Base-by-base conservation (phyloP, 2,888 invertebrate species). In the Hypomecis atomaria region DNA sequence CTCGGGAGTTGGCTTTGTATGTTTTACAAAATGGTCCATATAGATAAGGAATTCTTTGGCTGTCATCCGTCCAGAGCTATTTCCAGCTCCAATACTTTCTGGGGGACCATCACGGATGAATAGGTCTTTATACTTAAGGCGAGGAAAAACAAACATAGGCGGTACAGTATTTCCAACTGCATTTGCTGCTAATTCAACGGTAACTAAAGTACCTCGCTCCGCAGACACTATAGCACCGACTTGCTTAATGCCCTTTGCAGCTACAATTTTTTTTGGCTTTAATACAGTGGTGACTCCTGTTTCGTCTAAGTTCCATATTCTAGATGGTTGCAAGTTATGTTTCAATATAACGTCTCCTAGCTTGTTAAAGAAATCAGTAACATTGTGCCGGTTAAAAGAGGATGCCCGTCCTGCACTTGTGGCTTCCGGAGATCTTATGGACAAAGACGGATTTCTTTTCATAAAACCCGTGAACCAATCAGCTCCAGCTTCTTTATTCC, bases 181-280 rank as follows among this genome's bases (percentile, higher is more conserved):
- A 33, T 57, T 57, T 40, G 48, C 48, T 5, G 57, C 57, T 6
- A 2, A 6, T 38, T 6, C 74, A 43, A 84, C 66, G 67, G 80
- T 79, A 0, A 78, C 76, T 10, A 77, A 65, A 11, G 80, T 78
- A 0, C 83, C 83, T 38, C 80, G 70, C 70, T 86, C 84, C 0
- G 76, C 78, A n/a, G 82, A 82, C 4, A 79, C 79, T 0, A 82
- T n/a, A 57, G 81, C 70, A 5, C 79, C 81, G 0, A 84, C 79
- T 65, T 82, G 80, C n/a, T 71, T 67, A 0, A 13, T 13, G 0
- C 71, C 73, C 40, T 60, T 58, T 57, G 62, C 65, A 11, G 73
- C 71, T 10, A 77, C 34, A 5, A 76, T 49, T 65, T 62, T 65
- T 6, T 73, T 67, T 0, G 74, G 72, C 11, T 68, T 74, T 44